phyloP scores from a whole-genome alignment of 1,140 invertebrate species.

The Stenopsyche tienmushanensis region DNA sequence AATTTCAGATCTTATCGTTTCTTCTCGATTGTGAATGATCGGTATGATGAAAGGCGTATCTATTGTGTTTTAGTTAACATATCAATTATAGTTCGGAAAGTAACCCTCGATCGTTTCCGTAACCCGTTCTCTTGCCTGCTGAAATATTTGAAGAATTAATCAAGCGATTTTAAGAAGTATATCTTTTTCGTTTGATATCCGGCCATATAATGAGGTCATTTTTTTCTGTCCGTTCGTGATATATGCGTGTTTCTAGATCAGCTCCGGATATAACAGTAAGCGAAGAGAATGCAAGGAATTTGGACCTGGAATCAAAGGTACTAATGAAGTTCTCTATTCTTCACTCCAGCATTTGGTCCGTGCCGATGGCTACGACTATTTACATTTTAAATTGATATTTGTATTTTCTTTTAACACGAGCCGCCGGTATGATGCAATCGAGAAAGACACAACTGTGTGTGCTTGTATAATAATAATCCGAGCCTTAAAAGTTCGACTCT shows the following conservation, averaged over 20 bases:
- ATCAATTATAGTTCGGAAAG: background rate
- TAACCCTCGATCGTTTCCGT: background rate
- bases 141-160: background rate
- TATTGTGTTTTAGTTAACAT: background rate
- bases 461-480: too few relatives aligned
- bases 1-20: background rate
- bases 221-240: too few relatives aligned
- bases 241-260: background rate
- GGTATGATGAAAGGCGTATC: background rate
- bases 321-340: background rate
- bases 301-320: background rate
- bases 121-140: background rate
- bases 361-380: conserved; percentile 15
- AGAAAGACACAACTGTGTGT: too few relatives aligned
- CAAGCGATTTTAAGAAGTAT: background rate
- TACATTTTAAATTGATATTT: conserved; percentile 25
- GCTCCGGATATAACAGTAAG: background rate
- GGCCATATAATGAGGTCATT: too few relatives aligned
- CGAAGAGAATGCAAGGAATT: background rate
- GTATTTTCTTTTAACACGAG: conserved; percentile 17
- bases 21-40: background rate
- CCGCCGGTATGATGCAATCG: too few relatives aligned
- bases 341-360: background rate
- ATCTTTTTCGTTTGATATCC: background rate
- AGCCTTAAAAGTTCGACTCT: too few relatives aligned